Conservation (phyloP, 2,888 invertebrate species). For the Schizotus pectinicornis region DNA sequence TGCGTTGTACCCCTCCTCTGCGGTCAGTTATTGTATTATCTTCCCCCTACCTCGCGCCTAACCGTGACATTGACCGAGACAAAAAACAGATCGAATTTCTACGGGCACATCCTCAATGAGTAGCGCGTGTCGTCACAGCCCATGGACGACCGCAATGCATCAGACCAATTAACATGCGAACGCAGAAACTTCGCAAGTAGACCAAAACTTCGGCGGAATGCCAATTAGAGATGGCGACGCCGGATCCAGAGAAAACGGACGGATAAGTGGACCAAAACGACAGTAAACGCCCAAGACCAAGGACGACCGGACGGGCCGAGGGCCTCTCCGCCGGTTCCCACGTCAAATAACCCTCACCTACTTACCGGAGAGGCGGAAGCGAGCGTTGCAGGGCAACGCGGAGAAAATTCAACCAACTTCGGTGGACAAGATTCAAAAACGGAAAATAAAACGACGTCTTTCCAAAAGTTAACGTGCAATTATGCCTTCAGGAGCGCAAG, state of each 20-base stretch:
- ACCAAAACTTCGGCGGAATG: slow-evolving; percentile 47
- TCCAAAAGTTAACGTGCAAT: no score
- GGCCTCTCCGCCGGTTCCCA: neutral
- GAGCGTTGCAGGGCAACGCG: neutral
- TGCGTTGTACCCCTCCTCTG: slow-evolving; percentile 29
- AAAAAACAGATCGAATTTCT: slow-evolving; percentile 52
- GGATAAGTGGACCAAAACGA: slow-evolving; percentile 29
- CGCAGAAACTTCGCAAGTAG: slow-evolving; percentile 47
- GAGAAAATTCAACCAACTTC: no score
- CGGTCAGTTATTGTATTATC: slow-evolving; percentile 26
- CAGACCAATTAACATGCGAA: slow-evolving; percentile 45
- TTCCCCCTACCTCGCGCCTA: slow-evolving; percentile 24
- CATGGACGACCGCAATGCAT: slow-evolving; percentile 30
- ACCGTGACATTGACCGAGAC: slow-evolving; percentile 51
- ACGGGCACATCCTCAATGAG: slow-evolving; percentile 39
- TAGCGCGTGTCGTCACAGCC: slow-evolving; percentile 46
- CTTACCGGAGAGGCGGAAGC: slow-evolving; percentile 15
- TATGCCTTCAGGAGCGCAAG: no score
- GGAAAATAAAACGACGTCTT: no score
- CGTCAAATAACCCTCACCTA: slow-evolving; percentile 33
- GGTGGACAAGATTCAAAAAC: no score
- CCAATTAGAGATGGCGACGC: slow-evolving; percentile 32
- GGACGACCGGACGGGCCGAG: slow-evolving; percentile 34
- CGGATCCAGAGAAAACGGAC: neutral
- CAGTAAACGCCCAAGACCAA: slow-evolving; percentile 41